These are phyloP conservation scores for Puffinus mauretanicus DNA, from an alignment of 2,113 vertebrate genomes.

Conservation along the genomic window DNA sequence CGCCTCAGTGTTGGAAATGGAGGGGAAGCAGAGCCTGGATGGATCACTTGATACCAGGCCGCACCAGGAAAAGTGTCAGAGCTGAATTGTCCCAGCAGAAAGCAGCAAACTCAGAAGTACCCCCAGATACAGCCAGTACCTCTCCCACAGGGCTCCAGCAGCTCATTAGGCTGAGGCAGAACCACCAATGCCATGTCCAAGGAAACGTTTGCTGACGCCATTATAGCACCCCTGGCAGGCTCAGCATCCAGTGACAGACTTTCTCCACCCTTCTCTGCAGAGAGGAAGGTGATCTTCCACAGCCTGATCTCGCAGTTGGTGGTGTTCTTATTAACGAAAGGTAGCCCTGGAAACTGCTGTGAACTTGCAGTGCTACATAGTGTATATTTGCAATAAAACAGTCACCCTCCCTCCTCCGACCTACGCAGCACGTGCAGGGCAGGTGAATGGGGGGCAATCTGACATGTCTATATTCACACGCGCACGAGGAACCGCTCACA, in stretches of 20 bases:
- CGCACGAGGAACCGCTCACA: accelerated
- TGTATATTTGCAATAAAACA: neutral
- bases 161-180: neutral
- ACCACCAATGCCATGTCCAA: neutral
- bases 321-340: neutral
- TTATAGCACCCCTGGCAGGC: neutral
- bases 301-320: neutral
- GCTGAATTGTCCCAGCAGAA: neutral
- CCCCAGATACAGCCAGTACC: neutral
- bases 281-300: neutral
- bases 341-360: neutral
- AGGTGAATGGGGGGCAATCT: neutral
- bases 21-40: neutral
- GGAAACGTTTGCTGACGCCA: neutral
- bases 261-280: neutral
- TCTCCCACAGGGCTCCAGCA: neutral
- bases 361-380: neutral
- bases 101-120: neutral
- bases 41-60: neutral
- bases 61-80: neutral
- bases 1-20: accelerated
- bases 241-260: too few relatives aligned
- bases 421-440: neutral
- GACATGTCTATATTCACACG: accelerated
- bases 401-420: neutral